These are phyloP conservation scores for Hippocampus abdominalis DNA, from an alignment of 2,113 vertebrate species.

Conservation along the genomic window DNA sequence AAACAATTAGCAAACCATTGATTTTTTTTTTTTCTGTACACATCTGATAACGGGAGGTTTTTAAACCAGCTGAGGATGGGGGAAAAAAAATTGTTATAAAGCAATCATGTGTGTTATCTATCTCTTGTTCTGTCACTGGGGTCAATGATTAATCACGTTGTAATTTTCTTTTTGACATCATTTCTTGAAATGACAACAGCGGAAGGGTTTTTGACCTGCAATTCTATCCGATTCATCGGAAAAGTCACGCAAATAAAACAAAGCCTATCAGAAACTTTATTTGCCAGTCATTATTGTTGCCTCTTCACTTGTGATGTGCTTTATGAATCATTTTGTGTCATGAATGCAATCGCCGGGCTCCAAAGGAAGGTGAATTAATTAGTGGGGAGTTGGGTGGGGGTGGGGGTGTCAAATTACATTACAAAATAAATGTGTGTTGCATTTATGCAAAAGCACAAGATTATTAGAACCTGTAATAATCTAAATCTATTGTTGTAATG, in stretches of 20 bases:
- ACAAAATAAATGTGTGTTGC: neutral
- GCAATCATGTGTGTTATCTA: neutral
- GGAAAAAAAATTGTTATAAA: neutral
- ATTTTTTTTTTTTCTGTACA: no score
- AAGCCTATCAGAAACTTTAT: slow-evolving; percentile 7
- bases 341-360: neutral
- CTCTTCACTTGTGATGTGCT: neutral
- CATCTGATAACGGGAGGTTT: neutral
- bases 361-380: slow-evolving; percentile 1
- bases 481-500: neutral
- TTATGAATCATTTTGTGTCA: neutral
- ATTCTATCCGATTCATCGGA: slow-evolving; percentile 3
- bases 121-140: neutral
- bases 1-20: neutral
- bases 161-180: slow-evolving; percentile 1
- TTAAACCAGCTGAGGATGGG: neutral
- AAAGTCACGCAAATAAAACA: slow-evolving; percentile 34
- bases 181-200: slow-evolving; percentile 7
- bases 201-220: slow-evolving; percentile 2
- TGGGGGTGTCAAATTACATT: neutral
- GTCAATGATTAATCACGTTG: neutral
- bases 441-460: neutral
- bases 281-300: slow-evolving; percentile 5
- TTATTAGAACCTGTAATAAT: neutral
- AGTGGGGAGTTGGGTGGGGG: neutral